Evolutionary conservation across 2,797 vertebrate species (phyloP).

Genomic region (Clarias laeviceps): DNA sequence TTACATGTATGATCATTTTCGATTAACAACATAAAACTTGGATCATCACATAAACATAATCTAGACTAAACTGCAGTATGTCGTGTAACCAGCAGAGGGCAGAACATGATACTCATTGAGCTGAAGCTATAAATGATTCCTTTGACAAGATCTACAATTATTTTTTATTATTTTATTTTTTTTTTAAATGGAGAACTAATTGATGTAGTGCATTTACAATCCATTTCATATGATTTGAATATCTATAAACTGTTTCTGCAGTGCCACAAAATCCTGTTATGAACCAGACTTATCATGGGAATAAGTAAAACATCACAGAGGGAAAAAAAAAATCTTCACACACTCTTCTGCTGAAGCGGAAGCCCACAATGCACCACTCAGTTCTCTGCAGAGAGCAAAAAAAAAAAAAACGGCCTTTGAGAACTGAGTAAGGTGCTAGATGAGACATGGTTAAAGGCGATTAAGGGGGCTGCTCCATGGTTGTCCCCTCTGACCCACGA

Average conservation of each 20-base stretch:
- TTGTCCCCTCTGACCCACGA: neutral
- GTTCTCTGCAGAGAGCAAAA: slow-evolving; percentile 9
- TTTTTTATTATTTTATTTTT: no score
- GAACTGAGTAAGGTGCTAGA: slow-evolving; percentile 14
- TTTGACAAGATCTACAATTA: neutral
- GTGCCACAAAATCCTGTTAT: slow-evolving; percentile 35
- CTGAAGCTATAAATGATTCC: neutral
- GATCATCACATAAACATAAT: no score
- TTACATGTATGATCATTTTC: no score
- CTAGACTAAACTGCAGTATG: neutral
- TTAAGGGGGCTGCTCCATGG: slow-evolving; percentile 13
- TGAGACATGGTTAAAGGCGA: slow-evolving; percentile 2
- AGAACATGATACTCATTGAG: neutral
- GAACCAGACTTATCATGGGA: slow-evolving; percentile 56
- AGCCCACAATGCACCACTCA: neutral
- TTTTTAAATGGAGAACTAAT: neutral
- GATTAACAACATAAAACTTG: no score
- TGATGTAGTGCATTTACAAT: neutral
- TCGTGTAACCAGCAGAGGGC: slow-evolving; percentile 15
- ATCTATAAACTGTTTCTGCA: neutral
- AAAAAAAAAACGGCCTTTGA: neutral
- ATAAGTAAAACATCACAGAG: slow-evolving; percentile 57
- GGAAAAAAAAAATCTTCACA: neutral
- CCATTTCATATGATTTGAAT: neutral
- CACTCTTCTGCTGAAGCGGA: neutral